Evolutionary conservation across 2,888 invertebrate species (phyloP), one percentile per base, ranked within the genome.

Genomic region (Epirrhoe tristata): DNA sequence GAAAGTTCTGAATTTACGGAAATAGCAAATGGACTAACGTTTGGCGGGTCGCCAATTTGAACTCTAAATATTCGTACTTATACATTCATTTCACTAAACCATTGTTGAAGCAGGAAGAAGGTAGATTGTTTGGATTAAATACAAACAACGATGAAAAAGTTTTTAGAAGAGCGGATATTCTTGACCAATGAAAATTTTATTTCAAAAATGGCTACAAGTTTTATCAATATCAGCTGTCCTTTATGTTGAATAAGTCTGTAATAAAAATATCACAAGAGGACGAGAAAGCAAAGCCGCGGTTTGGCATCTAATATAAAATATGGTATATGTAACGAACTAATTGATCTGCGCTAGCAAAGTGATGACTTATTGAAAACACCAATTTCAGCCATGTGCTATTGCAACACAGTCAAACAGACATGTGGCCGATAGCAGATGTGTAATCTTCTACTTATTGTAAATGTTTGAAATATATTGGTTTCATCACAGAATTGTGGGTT

Each of bases 11-110:
- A 78, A 80, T 80, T 80, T 79, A 86, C 88, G 85, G 82, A 88
- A 88, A 88, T 88, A 90, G 88, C 82, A 71, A 79, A 81, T 75
- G 77, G 76, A 79, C 79, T 77, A 75, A 71, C 77, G 76, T 79
- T 82, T 90, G 89, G 89, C 87, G 69, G 58, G 64, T 63, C 66
- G 71, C 74, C 74, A 74, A 65, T 66, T 51, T 56, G 48, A 58
- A 52, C 48, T 66, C 56, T 51, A 58, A 46, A 60, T 59, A 57
- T 52, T 58, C 50, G 50, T 64, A 36, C 24, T n/a, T 54, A 17
- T 58, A 59, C 6, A 52, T 63, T 51, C 39, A 32, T 17, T 64
- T 36, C 12, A 39, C 24, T 51, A 56, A 51, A 53, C 14, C 53
- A 54, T 55, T 50, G 50, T 59, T 58, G 7, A 57, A 8, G 10